Percentiles rank a stretch among this genome's conserved stretches.
Conservation (phyloP, 35 echinoderm and acorn worm species). For the Stichopus chloronotus region DNA sequence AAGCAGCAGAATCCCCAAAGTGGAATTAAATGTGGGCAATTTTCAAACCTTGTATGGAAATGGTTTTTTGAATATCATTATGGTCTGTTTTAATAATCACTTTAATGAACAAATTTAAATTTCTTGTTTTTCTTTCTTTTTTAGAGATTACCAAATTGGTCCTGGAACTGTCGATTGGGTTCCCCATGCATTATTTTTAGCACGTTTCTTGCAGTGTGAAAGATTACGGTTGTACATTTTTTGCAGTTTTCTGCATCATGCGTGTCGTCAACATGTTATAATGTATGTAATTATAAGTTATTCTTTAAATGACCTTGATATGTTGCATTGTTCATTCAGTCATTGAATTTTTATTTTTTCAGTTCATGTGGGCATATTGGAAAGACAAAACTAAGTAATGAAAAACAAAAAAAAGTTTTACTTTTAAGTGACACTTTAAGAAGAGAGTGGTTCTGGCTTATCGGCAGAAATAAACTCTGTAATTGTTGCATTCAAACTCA, state of each 20-base stretch:
- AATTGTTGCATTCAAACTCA: background rate
- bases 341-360: conserved; percentile 25
- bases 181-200: no score
- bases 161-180: no score
- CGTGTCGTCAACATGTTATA: background rate
- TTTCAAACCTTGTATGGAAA: no score
- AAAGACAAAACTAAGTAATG: background rate
- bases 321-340: conserved; percentile 35
- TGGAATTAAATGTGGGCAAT: no score
- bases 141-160: no score
- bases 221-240: conserved; percentile 31
- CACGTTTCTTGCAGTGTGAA: background rate
- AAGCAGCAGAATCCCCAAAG: no score
- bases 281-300: conserved; percentile 38
- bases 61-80: no score
- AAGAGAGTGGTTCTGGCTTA: conserved; percentile 11
- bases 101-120: no score
- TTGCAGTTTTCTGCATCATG: conserved; percentile 5
- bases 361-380: conserved; percentile 37
- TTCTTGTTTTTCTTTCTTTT: no score
- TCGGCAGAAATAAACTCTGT: conserved; percentile 29
- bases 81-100: no score
- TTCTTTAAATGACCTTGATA: conserved; percentile 51
- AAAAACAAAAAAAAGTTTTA: background rate
- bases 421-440: background rate